Conservation (phyloP, 1,140 invertebrate species). For the Hirudo medicinalis region DNA sequence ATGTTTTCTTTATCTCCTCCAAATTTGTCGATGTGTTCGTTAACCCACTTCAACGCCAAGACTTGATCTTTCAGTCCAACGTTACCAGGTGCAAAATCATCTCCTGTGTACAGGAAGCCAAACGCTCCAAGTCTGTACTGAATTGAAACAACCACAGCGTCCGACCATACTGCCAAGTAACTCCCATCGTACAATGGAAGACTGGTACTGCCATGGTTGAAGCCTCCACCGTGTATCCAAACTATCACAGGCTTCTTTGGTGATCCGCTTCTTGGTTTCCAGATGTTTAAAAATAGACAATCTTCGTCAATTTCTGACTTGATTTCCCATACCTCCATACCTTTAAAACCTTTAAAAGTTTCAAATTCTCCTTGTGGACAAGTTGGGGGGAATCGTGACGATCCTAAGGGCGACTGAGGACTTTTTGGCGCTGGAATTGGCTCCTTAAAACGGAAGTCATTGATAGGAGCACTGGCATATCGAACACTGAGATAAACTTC, state of each 20-base stretch:
- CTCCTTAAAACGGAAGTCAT: no score
- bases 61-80: conserved; percentile 53
- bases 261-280: background rate
- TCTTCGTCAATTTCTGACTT: background rate
- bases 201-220: no score
- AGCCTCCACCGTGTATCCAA: background rate
- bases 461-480: no score
- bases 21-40: conserved; percentile 34
- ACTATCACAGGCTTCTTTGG: background rate
- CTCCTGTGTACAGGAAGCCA: conserved; percentile 33
- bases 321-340: no score
- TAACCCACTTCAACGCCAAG: conserved; percentile 49
- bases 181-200: no score
- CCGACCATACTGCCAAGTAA: conserved; percentile 44
- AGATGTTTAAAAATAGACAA: conserved; percentile 7
- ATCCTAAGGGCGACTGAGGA: no score
- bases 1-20: conserved; percentile 30
- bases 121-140: conserved; percentile 73
- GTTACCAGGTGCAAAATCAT: conserved; percentile 42
- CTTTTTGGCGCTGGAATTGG: no score
- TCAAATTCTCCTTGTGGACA: no score
- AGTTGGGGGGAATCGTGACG: no score
- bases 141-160: conserved; percentile 80
- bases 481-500: no score
- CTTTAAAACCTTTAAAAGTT: no score